phyloP scores from a whole-genome alignment of 2,888 invertebrate genomes.

The Trichopoda pennipes region DNA sequence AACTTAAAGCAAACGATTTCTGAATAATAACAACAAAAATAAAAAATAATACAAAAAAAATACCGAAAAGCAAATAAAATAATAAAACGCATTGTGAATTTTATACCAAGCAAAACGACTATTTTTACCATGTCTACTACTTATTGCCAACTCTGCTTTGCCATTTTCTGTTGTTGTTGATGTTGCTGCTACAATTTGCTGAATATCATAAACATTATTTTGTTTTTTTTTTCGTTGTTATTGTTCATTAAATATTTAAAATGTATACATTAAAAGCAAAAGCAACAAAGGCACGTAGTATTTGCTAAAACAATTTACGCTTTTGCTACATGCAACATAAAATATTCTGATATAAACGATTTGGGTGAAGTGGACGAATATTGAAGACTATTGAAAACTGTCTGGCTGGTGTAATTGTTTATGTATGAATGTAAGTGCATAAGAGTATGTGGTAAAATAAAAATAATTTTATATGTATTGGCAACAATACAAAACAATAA shows the following conservation, averaged over 20 bases:
- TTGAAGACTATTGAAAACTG: slow-evolving; percentile 22
- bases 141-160: slow-evolving; percentile 14
- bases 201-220: slow-evolving; percentile 19
- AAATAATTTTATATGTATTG: neutral
- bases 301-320: slow-evolving; percentile 68
- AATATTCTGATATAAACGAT: slow-evolving; percentile 27
- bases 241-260: slow-evolving; percentile 29
- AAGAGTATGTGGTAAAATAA: slow-evolving; percentile 27
- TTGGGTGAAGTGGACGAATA: slow-evolving; percentile 17
- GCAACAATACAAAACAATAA: neutral
- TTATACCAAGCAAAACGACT: slow-evolving; percentile 11
- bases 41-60: slow-evolving; percentile 19
- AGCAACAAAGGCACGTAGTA: slow-evolving; percentile 61
- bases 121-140: neutral
- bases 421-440: neutral
- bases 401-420: slow-evolving; percentile 52
- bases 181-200: neutral
- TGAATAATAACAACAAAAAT: neutral
- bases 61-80: slow-evolving; percentile 41
- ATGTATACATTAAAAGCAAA: slow-evolving; percentile 8
- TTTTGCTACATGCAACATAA: slow-evolving; percentile 59
- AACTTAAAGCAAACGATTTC: neutral
- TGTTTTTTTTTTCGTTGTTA: neutral
- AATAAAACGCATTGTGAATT: slow-evolving; percentile 48
- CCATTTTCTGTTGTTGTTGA: too few species aligned